Base-by-base conservation (phyloP, 2,113 vertebrate genomes). In the Tragelaphus imberbis region DNA sequence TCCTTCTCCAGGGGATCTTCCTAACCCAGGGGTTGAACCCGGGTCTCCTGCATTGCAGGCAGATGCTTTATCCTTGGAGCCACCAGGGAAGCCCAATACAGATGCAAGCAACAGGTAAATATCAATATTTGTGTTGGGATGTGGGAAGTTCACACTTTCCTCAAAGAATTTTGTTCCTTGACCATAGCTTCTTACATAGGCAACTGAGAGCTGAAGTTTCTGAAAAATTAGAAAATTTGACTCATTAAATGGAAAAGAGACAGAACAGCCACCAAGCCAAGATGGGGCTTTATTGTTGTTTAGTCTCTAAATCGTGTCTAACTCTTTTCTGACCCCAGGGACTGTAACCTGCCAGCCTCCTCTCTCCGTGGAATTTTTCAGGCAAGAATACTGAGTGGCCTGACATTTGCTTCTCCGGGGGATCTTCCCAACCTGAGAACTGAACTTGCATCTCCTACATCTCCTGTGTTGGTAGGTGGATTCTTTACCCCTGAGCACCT, bases 401-500 rank as follows among this genome's bases (percentile, higher is more conserved):
- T 65, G 4, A 2, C 19, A 23, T 71, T 23, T 23, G 8, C 68
- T 71, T 36, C 68, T 71, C n/a, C 9, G 3, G n/a, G n/a, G 68
- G 1, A 71, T 71, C 68, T 36, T 71, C 2, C n/a, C 68, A 71
- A 36, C 19, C n/a, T 23, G n/a, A 71, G n/a, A 71, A 36, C 0
- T 36, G 19, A 71, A 36, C n/a, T 23, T 36, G 9, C 19, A 36
- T 36, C 68, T 71, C n/a, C 9, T 36, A 36, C 4, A 71, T 23
- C 0, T 36, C 17, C 19, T 71, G 19, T 0, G 0, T 23, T 36
- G 2, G 9, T 71, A 5, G 19, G 68, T 2, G 0, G 19, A 71
- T 71, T 71, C 2, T 71, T 71, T 71, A 40, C 19, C 68, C 7
- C 9, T 40, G n/a, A 23, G 68, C 68, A 40, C n/a, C n/a, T 36